Base-by-base conservation (phyloP, 2,113 vertebrate species). In the Panthera tigris region DNA sequence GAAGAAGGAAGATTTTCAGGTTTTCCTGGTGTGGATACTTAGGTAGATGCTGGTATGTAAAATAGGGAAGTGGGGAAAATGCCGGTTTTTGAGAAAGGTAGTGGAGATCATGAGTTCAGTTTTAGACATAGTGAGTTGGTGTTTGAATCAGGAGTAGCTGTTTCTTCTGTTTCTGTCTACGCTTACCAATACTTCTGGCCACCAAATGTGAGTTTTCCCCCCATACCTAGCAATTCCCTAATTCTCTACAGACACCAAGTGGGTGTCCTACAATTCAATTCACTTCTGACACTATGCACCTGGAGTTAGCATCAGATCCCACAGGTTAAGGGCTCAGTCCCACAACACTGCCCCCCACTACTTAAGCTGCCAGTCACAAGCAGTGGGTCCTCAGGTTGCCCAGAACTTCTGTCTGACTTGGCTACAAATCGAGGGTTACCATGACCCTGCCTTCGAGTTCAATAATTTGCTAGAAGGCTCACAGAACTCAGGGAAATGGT, bases 21-120 rank as follows among this genome's bases (percentile, higher is more conserved):
- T 71, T 78, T 89, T 95, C 92, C 83, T 76, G 8, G 63, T 95
- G 71, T 96, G 68, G 33, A 23, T 85, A 76, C 52, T 16, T 57
- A 69, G 27, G 12, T 84, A 74, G 41, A 55, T 81, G 41, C n/a
- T 91, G 13, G 23, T 79, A 39, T 89, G 41, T 94, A 48, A 95
- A 65, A 87, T 48, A 80, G 55, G 15, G 31, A 91, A 89, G 52
- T 48, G 27, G 45, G 25, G 41, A n/a, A 21, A 78, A 71, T 57
- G 27, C 71, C 23, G 94, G 16, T 55, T 85, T 94, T 87, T 16
- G 25, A 78, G 25, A 0, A 14, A 0, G 21, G 31, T 5, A 11
- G 21, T 39, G 9, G 25, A 79, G 10, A 66, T 71, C 10, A 4
- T 55, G 65, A 65, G 41, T 84, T 95, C 50, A 41, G 0, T 82